These are phyloP conservation scores for Channallabes apus DNA, from an alignment of 2,797 vertebrate genomes.

Conservation along the genomic window DNA sequence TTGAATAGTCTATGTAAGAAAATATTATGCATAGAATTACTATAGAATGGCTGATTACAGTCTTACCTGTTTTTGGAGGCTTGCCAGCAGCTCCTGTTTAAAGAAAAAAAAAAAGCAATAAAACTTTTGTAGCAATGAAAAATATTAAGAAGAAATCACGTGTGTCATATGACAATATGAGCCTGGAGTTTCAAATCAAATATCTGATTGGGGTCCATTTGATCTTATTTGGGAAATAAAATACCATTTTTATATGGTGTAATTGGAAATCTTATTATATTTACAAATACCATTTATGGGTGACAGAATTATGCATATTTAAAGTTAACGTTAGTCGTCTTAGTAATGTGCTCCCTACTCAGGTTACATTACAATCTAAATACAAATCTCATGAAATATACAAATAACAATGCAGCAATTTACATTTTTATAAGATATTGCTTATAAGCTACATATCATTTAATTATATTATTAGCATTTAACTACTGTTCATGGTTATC, in stretches of 20 bases:
- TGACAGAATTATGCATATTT: neutral
- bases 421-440: neutral
- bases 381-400: neutral
- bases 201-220: neutral
- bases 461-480: neutral
- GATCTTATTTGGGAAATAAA: neutral
- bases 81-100: slow-evolving; percentile 40
- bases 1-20: neutral
- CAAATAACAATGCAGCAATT: neutral
- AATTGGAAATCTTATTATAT: neutral
- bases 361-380: neutral
- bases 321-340: neutral
- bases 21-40: neutral
- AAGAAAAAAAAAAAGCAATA: neutral
- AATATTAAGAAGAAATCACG: neutral
- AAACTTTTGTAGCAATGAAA: neutral
- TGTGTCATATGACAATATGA: neutral
- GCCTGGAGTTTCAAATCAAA: neutral
- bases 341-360: neutral
- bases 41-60: neutral
- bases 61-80: slow-evolving; percentile 52
- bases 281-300: neutral
- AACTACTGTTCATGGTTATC: neutral
- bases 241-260: neutral
- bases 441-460: neutral